phyloP scores from a whole-genome alignment of 2,888 invertebrate species.

The Amblyteles armatorius region DNA sequence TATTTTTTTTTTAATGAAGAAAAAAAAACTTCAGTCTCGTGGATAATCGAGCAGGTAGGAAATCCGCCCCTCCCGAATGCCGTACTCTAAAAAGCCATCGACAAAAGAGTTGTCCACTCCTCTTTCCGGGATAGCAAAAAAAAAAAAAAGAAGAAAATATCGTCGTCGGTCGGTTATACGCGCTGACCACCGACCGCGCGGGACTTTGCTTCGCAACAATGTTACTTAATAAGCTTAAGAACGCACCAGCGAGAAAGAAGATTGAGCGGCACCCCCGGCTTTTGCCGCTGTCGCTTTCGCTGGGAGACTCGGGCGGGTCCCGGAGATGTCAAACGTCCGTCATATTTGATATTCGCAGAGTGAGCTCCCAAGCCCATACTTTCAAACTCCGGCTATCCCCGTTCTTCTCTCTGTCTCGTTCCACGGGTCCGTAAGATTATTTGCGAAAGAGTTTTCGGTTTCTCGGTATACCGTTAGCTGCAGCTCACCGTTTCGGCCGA shows the following conservation, averaged over 20 bases:
- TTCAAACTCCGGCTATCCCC: constrained; percentile 13
- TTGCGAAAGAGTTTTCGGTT: constrained; percentile 81
- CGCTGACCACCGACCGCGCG: constrained; percentile 75
- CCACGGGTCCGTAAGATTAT: constrained; percentile 75
- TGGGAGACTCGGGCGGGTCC: constrained; percentile 65
- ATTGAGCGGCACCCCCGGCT: constrained; percentile 62
- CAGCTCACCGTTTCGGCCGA: background rate
- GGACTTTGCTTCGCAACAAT: constrained; percentile 78
- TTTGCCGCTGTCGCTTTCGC: constrained; percentile 55
- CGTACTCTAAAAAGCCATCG: constrained; percentile 57
- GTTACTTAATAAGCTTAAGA: constrained; percentile 84
- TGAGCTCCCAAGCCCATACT: constrained; percentile 65
- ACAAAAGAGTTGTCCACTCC: constrained; percentile 72
- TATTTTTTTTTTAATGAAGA: background rate
- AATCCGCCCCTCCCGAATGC: background rate
- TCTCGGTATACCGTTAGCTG: constrained; percentile 73
- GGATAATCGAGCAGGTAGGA: constrained; percentile 42
- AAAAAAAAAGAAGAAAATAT: constrained; percentile 51
- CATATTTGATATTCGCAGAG: constrained; percentile 80
- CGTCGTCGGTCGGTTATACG: constrained; percentile 54
- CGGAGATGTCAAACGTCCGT: constrained; percentile 82
- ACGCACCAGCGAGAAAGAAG: constrained; percentile 81
- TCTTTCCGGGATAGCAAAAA: constrained; percentile 36
- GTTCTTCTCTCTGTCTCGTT: constrained; percentile 23
- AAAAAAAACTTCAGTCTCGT: background rate